These are phyloP conservation scores for Cremastinae sp. DNA, from an alignment of 2,888 invertebrate species.

Conservation along the genomic window DNA sequence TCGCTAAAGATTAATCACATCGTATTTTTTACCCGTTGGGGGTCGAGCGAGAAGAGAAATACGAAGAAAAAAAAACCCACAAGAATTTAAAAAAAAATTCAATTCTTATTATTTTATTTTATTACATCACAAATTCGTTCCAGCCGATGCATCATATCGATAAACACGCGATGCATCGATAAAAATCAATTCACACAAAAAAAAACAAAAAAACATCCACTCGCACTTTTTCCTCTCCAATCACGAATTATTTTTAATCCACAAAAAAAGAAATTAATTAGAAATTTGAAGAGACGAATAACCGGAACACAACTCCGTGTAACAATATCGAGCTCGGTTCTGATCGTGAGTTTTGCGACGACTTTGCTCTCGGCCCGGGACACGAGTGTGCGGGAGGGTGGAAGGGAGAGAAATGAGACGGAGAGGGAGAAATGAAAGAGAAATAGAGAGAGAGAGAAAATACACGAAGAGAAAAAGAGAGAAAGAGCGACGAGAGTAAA, in stretches of 20 bases:
- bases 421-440: slow-evolving; percentile 36
- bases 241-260: background rate
- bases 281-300: slow-evolving; percentile 17
- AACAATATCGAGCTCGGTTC: slow-evolving; percentile 48
- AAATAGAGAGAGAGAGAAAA: slow-evolving; percentile 15
- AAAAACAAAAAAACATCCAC: background rate
- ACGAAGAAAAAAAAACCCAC: background rate
- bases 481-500: slow-evolving; percentile 16
- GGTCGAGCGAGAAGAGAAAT: background rate
- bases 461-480: too few species aligned
- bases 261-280: slow-evolving; percentile 6
- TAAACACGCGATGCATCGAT: slow-evolving; percentile 15
- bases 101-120: slow-evolving; percentile 1
- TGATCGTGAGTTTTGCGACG: slow-evolving; percentile 54
- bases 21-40: background rate
- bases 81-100: background rate
- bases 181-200: too few species aligned
- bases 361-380: slow-evolving; percentile 52
- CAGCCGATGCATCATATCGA: slow-evolving; percentile 4
- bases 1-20: background rate
- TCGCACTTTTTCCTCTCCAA: background rate
- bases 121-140: slow-evolving; percentile 1
- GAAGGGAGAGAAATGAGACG: slow-evolving; percentile 36
- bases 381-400: slow-evolving; percentile 1
- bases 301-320: slow-evolving; percentile 42